phyloP scores from a whole-genome alignment of 2,113 vertebrate genomes.

The Progne subis region DNA sequence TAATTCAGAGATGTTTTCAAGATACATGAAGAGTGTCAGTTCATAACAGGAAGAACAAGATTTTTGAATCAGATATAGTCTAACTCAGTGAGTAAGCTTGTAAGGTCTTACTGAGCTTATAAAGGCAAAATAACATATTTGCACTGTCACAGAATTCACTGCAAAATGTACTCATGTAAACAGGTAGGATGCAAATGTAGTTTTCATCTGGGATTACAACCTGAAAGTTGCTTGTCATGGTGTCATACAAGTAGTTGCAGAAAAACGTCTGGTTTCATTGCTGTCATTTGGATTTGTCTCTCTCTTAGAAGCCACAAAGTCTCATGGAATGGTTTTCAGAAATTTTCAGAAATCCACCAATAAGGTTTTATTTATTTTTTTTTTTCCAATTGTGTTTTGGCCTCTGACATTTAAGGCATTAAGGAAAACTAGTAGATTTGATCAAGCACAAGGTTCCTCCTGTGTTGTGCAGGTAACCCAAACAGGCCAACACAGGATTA shows the following conservation, averaged over 20 bases:
- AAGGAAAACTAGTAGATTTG: neutral
- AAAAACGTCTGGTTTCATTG: neutral
- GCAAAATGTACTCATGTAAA: neutral
- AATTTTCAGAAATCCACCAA: neutral
- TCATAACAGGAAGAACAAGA: neutral
- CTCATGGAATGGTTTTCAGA: neutral
- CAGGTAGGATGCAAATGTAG: neutral
- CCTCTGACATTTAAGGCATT: neutral
- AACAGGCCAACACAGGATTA: neutral
- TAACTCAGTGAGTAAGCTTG: conserved; percentile 14
- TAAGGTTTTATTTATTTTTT: neutral
- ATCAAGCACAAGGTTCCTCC: neutral
- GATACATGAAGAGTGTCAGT: neutral
- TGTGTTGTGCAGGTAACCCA: neutral
- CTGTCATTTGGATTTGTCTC: neutral
- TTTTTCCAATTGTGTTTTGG: neutral
- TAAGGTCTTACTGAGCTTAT: neutral
- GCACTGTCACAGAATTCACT: neutral
- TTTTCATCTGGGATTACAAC: neutral
- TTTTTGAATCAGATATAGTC: neutral
- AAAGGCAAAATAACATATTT: conserved; percentile 7
- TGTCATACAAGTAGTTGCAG: neutral
- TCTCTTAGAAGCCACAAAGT: neutral
- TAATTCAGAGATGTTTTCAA: conserved; percentile 18
- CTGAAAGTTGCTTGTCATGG: neutral